Evolutionary conservation across 1,140 invertebrate species (phyloP).

Genomic region (Aphelenchoides fujianensis): DNA sequence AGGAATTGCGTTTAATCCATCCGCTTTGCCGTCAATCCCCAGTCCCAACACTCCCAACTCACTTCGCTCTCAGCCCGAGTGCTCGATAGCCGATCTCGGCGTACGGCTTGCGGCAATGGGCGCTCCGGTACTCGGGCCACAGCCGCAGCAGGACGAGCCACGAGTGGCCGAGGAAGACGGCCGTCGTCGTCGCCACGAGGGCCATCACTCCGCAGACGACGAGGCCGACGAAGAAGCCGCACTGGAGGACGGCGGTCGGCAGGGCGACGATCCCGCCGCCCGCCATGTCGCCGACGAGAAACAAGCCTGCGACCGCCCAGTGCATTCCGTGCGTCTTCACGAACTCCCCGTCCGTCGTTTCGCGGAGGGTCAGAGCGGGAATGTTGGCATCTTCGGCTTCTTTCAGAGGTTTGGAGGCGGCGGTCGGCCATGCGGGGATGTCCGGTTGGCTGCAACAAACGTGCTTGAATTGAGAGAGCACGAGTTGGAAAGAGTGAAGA

Average conservation of each 20-base stretch:
- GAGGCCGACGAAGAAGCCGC: constrained; percentile 46
- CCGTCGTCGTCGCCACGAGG: constrained; percentile 43
- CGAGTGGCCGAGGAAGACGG: constrained; percentile 67
- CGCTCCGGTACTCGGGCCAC: constrained; percentile 67
- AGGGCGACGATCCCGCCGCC: constrained; percentile 74
- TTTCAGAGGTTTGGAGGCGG: neutral
- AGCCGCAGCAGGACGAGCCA: constrained; percentile 73
- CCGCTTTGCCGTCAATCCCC: too few relatives aligned
- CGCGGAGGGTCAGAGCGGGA: too few relatives aligned
- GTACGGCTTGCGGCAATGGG: constrained; percentile 71
- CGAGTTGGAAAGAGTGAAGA: too few relatives aligned
- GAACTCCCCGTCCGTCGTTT: neutral
- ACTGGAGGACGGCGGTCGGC: constrained; percentile 69
- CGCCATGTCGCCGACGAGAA: constrained; percentile 74
- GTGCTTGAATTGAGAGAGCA: neutral
- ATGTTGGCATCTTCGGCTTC: neutral
- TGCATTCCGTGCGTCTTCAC: constrained; percentile 25
- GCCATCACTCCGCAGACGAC: constrained; percentile 50
- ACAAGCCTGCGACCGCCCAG: constrained; percentile 54
- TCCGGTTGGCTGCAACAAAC: neutral
- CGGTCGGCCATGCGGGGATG: neutral
- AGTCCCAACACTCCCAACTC: constrained; percentile 39
- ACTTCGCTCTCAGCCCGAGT: constrained; percentile 69
- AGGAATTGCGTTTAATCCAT: neutral
- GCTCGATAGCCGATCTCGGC: constrained; percentile 70